Conservation (phyloP, 1,140 invertebrate genomes). For the Colletes gigas region DNA sequence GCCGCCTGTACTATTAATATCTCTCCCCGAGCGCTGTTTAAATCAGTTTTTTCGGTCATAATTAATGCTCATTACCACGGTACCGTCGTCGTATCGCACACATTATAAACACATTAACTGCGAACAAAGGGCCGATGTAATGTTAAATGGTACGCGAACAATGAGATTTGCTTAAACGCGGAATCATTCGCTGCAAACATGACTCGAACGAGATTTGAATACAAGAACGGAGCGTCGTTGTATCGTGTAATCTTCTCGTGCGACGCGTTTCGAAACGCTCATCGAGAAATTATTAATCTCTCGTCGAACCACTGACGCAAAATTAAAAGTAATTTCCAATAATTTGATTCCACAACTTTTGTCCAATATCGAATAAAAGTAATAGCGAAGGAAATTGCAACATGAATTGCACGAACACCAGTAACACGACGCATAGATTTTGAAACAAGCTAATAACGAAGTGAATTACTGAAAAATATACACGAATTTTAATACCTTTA, state of each 20-base stretch:
- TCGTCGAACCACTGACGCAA: too few relatives aligned
- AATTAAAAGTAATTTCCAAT: too few relatives aligned
- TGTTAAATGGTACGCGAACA: conserved; percentile 6
- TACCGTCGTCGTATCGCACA: not conserved
- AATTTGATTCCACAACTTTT: too few relatives aligned
- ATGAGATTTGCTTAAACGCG: not conserved
- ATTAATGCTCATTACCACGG: conserved; percentile 25
- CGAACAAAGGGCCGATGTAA: not conserved
- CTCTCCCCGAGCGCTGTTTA: not conserved
- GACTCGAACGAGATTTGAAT: not conserved
- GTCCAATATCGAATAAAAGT: too few relatives aligned
- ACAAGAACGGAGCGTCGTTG: not conserved
- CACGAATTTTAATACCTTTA: too few relatives aligned
- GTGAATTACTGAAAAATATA: too few relatives aligned
- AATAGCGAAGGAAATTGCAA: too few relatives aligned
- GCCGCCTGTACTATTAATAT: conserved; percentile 20
- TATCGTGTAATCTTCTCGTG: too few relatives aligned
- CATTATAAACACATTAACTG: conserved; percentile 42
- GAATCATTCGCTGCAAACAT: not conserved
- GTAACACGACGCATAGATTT: too few relatives aligned
- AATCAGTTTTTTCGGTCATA: conserved; percentile 28
- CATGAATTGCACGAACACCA: too few relatives aligned
- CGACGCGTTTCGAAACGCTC: not conserved
- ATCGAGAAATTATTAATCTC: too few relatives aligned
- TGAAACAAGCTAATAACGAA: too few relatives aligned